Evolutionary conservation across 2,113 vertebrate species (phyloP), one percentile per base, ranked within the genome.

Genomic region (Neolamprologus sp.): DNA sequence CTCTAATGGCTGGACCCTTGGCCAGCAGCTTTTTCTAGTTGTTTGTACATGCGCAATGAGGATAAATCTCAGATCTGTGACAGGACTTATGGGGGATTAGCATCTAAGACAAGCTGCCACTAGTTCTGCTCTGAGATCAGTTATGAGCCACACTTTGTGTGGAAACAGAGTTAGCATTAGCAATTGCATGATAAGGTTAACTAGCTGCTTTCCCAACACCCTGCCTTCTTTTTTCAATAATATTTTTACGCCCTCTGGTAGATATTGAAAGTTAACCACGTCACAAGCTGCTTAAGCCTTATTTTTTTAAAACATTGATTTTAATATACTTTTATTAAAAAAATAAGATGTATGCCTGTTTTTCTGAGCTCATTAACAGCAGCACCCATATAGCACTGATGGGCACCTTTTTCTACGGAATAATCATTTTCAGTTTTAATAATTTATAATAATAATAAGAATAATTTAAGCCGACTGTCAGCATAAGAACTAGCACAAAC

Each of bases 391-490:
- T 5, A 68, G 11, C 19, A 13, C 19, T 40, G 17, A 65, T 37
- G 19, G 33, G 33, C 2, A 68, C 33, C 11, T 21, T 68, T 40
- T 37, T 68, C 4, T 13, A n/a, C 11, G 0, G 33, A 37, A 37
- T 37, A 37, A 65, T 65, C 1, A 0, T 37, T 37, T 37, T 65
- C 3, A 37, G 33, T 65, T 65, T 65, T n/a, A 65, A 37, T 37
- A 37, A 65, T 65, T 65, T 13, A 13, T 33, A 19, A 63, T 1
- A 33, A 33, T 1, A 63, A 63, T 0, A 60, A 60, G 0, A 63
- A 63, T 0, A 33, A 63, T 33, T 63, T 63, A 63, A 63, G 5
- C 5, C 0, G 2, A 63, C 30, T 7, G 10, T 65, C 2, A 37
- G 60, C 60, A 65, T 65, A 65, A 65, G 33, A 65, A n/a, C 4